Evolutionary conservation across 2,113 vertebrate genomes (phyloP).

Genomic region (Gallinago paraguaiae): DNA sequence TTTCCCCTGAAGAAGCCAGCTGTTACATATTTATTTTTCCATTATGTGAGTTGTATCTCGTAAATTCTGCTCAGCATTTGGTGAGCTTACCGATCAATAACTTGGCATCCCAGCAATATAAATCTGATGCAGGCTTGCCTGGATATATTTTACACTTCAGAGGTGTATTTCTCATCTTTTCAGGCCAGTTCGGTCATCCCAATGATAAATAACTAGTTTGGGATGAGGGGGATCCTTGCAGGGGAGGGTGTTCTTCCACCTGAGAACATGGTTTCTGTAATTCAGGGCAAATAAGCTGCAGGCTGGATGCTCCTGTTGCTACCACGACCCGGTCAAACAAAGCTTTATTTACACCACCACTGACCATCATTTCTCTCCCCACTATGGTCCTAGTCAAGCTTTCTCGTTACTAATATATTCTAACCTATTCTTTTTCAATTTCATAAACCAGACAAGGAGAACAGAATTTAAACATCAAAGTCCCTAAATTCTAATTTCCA

Average conservation of each 20-base stretch:
- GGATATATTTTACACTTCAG: constrained; percentile 55
- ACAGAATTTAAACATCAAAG: constrained; percentile 40
- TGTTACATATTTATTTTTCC: constrained; percentile 70
- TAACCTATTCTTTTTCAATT: neutral
- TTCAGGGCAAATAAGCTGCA: neutral
- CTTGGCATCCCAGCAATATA: constrained; percentile 31
- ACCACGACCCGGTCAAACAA: neutral
- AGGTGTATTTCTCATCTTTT: constrained; percentile 26
- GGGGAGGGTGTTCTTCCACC: neutral
- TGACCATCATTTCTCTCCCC: neutral
- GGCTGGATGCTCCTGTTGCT: neutral
- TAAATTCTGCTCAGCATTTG: constrained; percentile 62
- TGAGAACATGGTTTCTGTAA: neutral
- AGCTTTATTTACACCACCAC: neutral
- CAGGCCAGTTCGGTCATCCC: neutral
- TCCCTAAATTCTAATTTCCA: neutral
- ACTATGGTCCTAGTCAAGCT: neutral
- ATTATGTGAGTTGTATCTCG: constrained; percentile 44
- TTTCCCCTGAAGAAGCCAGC: constrained; percentile 50
- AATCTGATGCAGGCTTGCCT: constrained; percentile 32
- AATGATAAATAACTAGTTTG: neutral
- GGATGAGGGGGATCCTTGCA: neutral
- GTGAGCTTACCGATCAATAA: constrained; percentile 56
- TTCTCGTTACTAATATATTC: neutral
- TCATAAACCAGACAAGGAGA: constrained; percentile 35